phyloP scores from a whole-genome alignment of 1,140 invertebrate genomes.

The Pseudomyrmex pallidus region DNA sequence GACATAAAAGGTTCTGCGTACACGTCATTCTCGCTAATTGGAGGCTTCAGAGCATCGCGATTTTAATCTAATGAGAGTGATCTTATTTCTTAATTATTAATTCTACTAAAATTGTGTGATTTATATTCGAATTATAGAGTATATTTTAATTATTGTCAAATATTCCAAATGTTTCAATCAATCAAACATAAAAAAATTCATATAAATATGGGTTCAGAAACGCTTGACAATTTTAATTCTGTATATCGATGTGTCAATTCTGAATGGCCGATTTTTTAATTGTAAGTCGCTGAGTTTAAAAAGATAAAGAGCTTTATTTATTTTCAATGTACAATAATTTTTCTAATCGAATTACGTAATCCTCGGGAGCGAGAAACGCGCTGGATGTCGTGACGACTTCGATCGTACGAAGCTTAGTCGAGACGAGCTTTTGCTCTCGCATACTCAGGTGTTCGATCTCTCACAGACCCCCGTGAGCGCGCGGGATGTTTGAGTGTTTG shows the following conservation, averaged over 20 bases:
- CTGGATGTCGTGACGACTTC: neutral
- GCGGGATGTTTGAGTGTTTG: slow-evolving; percentile 78
- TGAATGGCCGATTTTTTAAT: too few species aligned
- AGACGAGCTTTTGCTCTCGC: slow-evolving; percentile 66
- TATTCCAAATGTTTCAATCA: neutral
- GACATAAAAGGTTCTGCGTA: slow-evolving; percentile 67
- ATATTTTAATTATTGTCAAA: neutral
- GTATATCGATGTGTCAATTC: too few species aligned
- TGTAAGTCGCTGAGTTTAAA: too few species aligned
- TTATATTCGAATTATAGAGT: too few species aligned
- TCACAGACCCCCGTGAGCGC: slow-evolving; percentile 67
- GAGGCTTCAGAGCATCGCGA: neutral
- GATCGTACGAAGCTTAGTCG: slow-evolving; percentile 61
- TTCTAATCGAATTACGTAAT: too few species aligned
- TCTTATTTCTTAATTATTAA: neutral
- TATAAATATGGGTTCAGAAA: too few species aligned
- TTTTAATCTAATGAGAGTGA: neutral
- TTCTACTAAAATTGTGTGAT: too few species aligned
- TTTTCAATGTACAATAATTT: too few species aligned
- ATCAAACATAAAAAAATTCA: neutral
- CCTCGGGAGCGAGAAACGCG: too few species aligned
- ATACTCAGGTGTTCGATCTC: slow-evolving; percentile 82
- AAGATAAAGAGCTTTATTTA: too few species aligned
- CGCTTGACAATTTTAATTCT: too few species aligned
- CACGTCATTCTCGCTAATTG: slow-evolving; percentile 50